Evolutionary conservation across 2,888 invertebrate species (phyloP), one percentile per base, ranked within the genome.

Genomic region (Linyphia triangularis): DNA sequence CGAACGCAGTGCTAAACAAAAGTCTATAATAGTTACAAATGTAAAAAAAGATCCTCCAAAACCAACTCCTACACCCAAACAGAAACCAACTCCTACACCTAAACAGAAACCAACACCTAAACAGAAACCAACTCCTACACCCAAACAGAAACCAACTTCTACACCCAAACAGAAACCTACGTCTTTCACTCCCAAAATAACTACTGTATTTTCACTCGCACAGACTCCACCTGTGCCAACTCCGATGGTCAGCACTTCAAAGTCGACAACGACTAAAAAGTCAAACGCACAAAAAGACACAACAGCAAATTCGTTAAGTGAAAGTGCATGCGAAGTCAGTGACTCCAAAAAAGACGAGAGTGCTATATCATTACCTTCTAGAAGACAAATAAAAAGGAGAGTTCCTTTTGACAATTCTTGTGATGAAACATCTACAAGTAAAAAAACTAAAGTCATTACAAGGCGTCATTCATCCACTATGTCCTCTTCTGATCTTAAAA

Each of bases 1-100:
- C 40, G 81, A 88, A 40, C 81, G 86, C 5, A 67, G 59, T 88
- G 86, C 86, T 30, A 88, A 82, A 19, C 81, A 81, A 63, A 85
- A 61, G 30, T 72, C 63, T 37, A 24, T 57, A 22, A 28, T 28
- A 2, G 16, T 5, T 22, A 5, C 61, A 7, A 13, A 40, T 7
- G 1, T 7, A 28, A 70, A 43, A 82, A 70, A 26, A 59, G 33
- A 63, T 37, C 16, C 65, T 72, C n/a, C n/a, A 26, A 72, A 59
- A 19, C 65, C 33, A 24, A 16, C 75, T 19, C 2, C 13, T 10
- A 59, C 33, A 5, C 33, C 37, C 19, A 59, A 22, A 24, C 13
- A 51, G 26, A 10, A 57, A 26, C 28, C 26, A 7, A 7, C 83
- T 33, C 19, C 72, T 10, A 61, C 61, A 19, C n/a, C 30, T 37